phyloP scores from a whole-genome alignment of 1,140 invertebrate species.

The Drosophila orosa region DNA sequence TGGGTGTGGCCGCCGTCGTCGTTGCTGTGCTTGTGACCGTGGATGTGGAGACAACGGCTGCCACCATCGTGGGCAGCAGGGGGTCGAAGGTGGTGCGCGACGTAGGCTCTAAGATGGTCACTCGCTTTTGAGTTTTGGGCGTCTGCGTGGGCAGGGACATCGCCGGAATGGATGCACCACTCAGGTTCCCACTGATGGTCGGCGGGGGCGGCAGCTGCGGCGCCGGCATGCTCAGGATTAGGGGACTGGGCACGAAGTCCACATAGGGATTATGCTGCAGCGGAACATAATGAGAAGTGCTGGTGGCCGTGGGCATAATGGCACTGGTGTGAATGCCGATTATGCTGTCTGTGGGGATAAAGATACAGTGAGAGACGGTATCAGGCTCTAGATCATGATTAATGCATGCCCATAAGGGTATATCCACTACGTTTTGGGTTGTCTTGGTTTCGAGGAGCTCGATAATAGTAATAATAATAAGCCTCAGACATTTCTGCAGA shows the following conservation, averaged over 20 bases:
- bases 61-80: constrained; percentile 76
- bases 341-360: constrained; percentile 72
- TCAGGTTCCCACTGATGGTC: constrained; percentile 71
- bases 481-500: no score
- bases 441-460: not conserved
- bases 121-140: constrained; percentile 79
- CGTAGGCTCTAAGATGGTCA: constrained; percentile 80
- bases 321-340: constrained; percentile 76
- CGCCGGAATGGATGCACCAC: constrained; percentile 34
- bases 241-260: constrained; percentile 63
- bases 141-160: constrained; percentile 67
- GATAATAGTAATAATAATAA: not conserved
- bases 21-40: constrained; percentile 54
- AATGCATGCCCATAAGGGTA: constrained; percentile 19
- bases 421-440: not conserved
- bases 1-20: constrained; percentile 50
- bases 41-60: constrained; percentile 63
- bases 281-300: constrained; percentile 55
- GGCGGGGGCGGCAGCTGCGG: constrained; percentile 56
- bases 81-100: constrained; percentile 77
- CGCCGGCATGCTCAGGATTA: constrained; percentile 58
- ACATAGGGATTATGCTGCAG: constrained; percentile 76
- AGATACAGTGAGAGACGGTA: not conserved
- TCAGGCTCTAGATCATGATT: constrained; percentile 11
- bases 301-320: constrained; percentile 34